These are phyloP conservation scores for silkworm (Bombyx mori) DNA, from an alignment of 1,140 invertebrate species.

Conservation along the genomic window DNA sequence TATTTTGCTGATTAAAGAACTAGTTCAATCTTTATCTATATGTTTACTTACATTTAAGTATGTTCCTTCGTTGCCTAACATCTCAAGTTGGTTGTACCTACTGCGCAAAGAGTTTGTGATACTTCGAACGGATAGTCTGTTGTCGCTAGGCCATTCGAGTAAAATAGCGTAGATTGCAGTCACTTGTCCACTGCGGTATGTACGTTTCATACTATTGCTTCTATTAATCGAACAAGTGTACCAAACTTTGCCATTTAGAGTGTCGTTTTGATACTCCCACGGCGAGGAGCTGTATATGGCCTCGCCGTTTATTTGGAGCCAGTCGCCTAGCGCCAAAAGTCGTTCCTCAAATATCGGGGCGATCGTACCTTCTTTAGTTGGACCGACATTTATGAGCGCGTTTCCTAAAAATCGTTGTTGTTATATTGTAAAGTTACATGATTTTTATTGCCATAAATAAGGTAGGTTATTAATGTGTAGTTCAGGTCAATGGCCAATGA, in stretches of 20 bases:
- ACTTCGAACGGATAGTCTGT: conserved; percentile 67
- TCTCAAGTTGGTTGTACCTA: conserved; percentile 37
- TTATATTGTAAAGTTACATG: no score
- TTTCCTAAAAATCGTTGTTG: conserved; percentile 74
- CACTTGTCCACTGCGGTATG: conserved; percentile 4
- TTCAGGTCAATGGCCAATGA: no score
- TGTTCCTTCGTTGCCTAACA: conserved; percentile 57
- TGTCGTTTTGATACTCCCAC: conserved; percentile 89
- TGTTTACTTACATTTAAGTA: conserved; percentile 16
- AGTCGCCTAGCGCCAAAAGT: conserved; percentile 79
- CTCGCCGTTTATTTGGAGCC: conserved; percentile 89
- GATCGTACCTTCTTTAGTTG: conserved; percentile 91
- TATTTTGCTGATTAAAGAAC: no score
- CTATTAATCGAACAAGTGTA: conserved; percentile 73
- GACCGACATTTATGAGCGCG: conserved; percentile 91
- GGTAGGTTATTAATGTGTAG: no score
- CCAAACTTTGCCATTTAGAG: conserved; percentile 80
- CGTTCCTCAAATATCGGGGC: conserved; percentile 92
- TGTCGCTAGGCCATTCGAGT: conserved; percentile 77
- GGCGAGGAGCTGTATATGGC: conserved; percentile 88
- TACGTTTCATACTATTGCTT: no score
- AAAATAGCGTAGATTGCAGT: conserved; percentile 75
- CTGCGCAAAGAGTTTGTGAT: conserved; percentile 40
- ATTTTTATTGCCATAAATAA: no score
- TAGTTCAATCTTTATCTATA: no score